Evolutionary conservation across 2,888 invertebrate genomes (phyloP), one percentile per base, ranked within the genome.

Genomic region (Peribatodes rhomboidaria): DNA sequence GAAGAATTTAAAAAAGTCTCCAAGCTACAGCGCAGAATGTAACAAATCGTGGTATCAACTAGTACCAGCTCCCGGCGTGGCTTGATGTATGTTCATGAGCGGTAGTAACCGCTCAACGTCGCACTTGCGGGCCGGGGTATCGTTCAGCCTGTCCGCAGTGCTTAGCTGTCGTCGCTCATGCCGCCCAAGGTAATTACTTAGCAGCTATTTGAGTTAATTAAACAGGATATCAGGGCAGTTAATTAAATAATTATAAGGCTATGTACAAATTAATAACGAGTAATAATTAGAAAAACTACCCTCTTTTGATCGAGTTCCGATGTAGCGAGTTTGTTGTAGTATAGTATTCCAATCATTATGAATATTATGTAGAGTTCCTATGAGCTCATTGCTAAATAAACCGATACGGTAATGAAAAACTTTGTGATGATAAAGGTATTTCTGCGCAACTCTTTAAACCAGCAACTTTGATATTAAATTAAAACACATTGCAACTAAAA

Each of bases 101-200:
- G 20, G 56, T 20, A 55, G 64, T 37, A 37, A 73, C 69, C 60
- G 56, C 71, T 82, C 82, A 80, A 78, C 70, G 82, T 82, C 81
- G 68, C 73, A 71, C 77, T 70, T 70, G 70, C 69, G 73, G 71
- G 70, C 72, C 68, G 53, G 67, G 57, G 70, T 73, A 70, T 68
- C 61, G 54, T 56, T 66, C 54, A 66, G 63, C n/a, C 55, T 61
- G 71, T 72, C 72, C 61, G 63, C 68, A 62, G 50, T 53, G 57
- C 64, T 72, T 68, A 65, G 64, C 57, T 57, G 63, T 70, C 65
- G 70, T 73, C 70, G 56, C 67, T 76, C 74, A 72, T 64, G 54
- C 47, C 61, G 75, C 72, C 71, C 68, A 53, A 37, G 14, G 71
- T 70, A 69, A 77, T 78, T 76, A 74, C 53, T 77, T 74, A 71